Percentiles rank a stretch among this genome's conserved stretches.
Evolutionary conservation across 2,888 invertebrate genomes (phyloP).

Genomic region (Nomada lathburiana): DNA sequence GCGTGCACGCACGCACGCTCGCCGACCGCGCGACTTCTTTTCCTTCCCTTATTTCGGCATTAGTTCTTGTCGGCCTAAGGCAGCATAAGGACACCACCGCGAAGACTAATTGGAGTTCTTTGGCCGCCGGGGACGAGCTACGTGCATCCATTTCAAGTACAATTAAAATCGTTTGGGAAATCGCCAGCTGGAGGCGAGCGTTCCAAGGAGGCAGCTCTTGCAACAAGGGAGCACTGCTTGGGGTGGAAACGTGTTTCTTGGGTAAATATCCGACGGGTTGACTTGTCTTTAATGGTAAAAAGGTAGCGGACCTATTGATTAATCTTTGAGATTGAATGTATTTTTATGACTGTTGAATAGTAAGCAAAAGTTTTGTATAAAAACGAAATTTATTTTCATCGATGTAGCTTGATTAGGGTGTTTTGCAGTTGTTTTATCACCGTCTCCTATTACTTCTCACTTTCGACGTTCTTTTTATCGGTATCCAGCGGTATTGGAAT

Average conservation of each 20-base stretch:
- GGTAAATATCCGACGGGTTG: not conserved
- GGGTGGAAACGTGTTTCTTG: not conserved
- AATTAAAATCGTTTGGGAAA: constrained; percentile 58
- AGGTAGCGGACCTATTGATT: not conserved
- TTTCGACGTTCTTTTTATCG: too few species aligned
- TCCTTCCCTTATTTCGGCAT: constrained; percentile 69
- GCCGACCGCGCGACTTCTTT: constrained; percentile 48
- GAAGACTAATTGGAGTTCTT: constrained; percentile 70
- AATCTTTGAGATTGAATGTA: not conserved
- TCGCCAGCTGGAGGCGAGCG: constrained; percentile 20
- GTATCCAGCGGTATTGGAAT: too few species aligned
- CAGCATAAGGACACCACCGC: constrained; percentile 64
- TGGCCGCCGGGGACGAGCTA: constrained; percentile 45
- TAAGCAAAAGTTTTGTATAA: too few species aligned
- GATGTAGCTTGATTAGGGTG: too few species aligned
- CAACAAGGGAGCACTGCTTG: not conserved
- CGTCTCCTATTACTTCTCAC: too few species aligned
- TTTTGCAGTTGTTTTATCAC: too few species aligned
- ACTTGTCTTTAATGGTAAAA: too few species aligned
- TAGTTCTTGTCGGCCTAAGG: constrained; percentile 57
- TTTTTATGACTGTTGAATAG: too few species aligned
- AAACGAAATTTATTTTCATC: too few species aligned
- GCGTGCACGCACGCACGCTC: constrained; percentile 48
- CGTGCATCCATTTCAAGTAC: constrained; percentile 53
- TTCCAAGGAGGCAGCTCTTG: not conserved